Evolutionary conservation across 2,113 vertebrate genomes (phyloP), one percentile per base, ranked within the genome.

Genomic region (Tragelaphus imberbis): DNA sequence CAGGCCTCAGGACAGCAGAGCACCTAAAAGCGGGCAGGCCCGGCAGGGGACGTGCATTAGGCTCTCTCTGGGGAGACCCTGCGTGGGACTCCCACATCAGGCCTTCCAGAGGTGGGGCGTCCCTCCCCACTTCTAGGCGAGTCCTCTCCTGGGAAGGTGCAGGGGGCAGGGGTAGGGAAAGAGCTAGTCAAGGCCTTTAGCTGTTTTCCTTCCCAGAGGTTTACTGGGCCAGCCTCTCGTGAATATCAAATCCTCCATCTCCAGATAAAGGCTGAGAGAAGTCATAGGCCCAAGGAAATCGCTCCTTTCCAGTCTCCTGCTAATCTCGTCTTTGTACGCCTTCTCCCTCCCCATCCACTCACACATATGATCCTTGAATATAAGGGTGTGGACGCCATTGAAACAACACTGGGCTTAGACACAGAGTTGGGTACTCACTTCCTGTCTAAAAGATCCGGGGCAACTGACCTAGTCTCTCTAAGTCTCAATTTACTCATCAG

Each of bases 21-120:
- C 82, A 97, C 82, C 97, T 97, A 88, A 49, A 90, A 71, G 91
- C 91, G 12, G 1, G 91, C 33, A 91, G 88, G 25, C 47, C 77
- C n/a, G 5, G 79, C 93, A 86, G 21, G 96, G 79, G 94, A 82
- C 1, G 3, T 56, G 55, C 0, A 0, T 91, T 33, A 82, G 91
- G 51, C 17, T 87, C 56, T 53, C 56, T 49, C 91, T 14, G 65
- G 53, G 84, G 81, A 61, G 30, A 79, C 56, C 87, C 53, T 19
- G 44, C 0, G 0, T 58, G 85, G 17, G 82, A 55, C 16, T n/a
- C 53, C 87, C 91, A 80, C 80, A 0, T 81, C 10, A 30, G 53
- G 36, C 77, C 81, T 59, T 33, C n/a, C 55, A 93, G 65, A 95
- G 23, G 96, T 51, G 4, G 6, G 30, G 68, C 27, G 0, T 53